Percentiles rank a stretch among this genome's conserved stretches.
Conservation (phyloP, 1,140 invertebrate species). For the Drosophila obscura region DNA sequence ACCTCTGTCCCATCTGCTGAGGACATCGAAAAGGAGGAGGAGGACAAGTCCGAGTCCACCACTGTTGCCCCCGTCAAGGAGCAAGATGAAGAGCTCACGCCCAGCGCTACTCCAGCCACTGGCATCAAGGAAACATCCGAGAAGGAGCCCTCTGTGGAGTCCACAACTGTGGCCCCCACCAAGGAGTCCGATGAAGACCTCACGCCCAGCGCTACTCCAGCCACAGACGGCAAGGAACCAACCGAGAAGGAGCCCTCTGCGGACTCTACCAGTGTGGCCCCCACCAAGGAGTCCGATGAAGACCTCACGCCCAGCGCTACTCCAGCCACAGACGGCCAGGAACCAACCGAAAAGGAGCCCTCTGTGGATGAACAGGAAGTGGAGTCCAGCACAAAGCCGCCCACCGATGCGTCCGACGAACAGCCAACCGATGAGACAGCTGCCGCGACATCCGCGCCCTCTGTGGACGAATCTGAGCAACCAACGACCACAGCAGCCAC, state of each 20-base stretch:
- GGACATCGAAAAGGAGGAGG: constrained; percentile 28
- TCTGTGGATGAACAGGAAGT: constrained; percentile 15
- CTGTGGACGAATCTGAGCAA: constrained; percentile 10
- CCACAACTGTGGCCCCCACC: constrained; percentile 10
- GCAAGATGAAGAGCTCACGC: constrained; percentile 20
- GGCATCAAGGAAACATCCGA: constrained; percentile 15
- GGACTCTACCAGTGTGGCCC: constrained; percentile 6
- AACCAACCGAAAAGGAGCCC: constrained; percentile 20
- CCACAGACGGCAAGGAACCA: constrained; percentile 7
- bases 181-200: background rate
- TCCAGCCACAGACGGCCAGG: constrained; percentile 12
- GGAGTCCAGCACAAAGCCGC: constrained; percentile 6
- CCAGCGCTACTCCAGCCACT: background rate
- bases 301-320: constrained; percentile 11
- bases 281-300: constrained; percentile 32
- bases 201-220: constrained; percentile 4
- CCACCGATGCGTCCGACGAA: background rate
- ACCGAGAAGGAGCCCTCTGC: constrained; percentile 23
- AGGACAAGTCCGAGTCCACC: background rate
- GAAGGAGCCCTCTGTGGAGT: constrained; percentile 14
- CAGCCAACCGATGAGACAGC: constrained; percentile 23
- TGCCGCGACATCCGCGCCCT: constrained; percentile 9
- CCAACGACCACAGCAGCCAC: constrained; percentile 23
- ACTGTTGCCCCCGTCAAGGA: constrained; percentile 29
- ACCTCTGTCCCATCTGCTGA: constrained; percentile 37